phyloP scores from a whole-genome alignment of 1,140 invertebrate genomes.

The Trachymyrmex septentrionalis region DNA sequence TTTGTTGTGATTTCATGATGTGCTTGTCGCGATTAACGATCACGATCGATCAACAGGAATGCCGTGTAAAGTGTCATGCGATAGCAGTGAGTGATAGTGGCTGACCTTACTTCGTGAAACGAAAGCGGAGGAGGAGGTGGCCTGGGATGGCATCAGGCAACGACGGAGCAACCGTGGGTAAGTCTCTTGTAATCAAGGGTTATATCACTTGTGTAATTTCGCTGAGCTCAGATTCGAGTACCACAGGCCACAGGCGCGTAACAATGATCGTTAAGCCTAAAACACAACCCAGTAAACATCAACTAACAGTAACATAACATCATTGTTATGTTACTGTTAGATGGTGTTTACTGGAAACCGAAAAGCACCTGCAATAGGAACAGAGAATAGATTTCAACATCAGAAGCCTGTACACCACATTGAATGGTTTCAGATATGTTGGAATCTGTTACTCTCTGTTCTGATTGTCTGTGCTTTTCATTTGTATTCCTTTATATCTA shows the following conservation, averaged over 20 bases:
- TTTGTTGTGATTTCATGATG: background rate
- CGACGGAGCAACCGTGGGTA: background rate
- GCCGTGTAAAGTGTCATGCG: background rate
- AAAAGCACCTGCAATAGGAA: too few relatives aligned
- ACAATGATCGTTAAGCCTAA: background rate
- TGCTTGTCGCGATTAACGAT: background rate
- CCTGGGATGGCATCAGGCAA: background rate
- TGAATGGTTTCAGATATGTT: too few relatives aligned
- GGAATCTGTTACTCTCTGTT: too few relatives aligned
- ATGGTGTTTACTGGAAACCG: too few relatives aligned
- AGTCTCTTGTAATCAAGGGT: background rate
- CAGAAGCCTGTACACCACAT: too few relatives aligned
- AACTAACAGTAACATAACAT: too few relatives aligned
- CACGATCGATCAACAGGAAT: background rate
- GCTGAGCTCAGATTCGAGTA: background rate
- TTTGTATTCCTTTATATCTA: too few relatives aligned
- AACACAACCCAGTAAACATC: too few relatives aligned
- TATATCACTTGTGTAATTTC: background rate
- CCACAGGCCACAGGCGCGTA: background rate
- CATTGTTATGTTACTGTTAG: too few relatives aligned
- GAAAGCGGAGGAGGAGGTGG: background rate
- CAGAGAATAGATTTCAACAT: too few relatives aligned
- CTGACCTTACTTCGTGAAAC: background rate
- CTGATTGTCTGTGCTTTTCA: too few relatives aligned
- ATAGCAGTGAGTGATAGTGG: background rate